These are phyloP conservation scores for Chloroceryle amazona DNA, from an alignment of 2,797 vertebrate genomes.

Conservation along the genomic window DNA sequence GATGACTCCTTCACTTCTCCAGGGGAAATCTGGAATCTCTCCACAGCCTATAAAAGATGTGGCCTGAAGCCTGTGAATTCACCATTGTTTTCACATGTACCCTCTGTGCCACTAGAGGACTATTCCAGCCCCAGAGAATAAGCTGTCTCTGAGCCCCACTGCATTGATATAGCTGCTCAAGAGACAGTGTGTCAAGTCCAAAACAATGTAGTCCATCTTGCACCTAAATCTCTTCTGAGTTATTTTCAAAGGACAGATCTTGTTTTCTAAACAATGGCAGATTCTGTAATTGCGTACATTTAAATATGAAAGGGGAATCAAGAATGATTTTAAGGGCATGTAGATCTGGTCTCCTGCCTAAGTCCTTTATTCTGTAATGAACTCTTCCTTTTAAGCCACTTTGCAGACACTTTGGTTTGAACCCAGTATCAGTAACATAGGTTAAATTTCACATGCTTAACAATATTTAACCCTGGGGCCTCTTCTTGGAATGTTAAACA, in stretches of 20 bases:
- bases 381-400: constrained; percentile 69
- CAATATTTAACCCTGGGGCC: constrained; percentile 70
- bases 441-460: constrained; percentile 74
- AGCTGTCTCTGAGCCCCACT: not conserved
- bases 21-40: not conserved
- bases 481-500: constrained; percentile 11
- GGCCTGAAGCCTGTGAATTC: not conserved
- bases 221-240: not conserved
- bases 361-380: constrained; percentile 54
- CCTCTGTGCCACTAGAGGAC: accelerated
- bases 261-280: not conserved
- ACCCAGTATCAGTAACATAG: constrained; percentile 72
- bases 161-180: not conserved
- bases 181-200: not conserved
- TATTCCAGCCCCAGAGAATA: not conserved
- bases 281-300: not conserved
- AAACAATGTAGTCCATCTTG: not conserved
- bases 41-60: not conserved
- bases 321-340: constrained; percentile 40
- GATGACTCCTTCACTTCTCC: not conserved
- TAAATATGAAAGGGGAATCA: constrained; percentile 62
- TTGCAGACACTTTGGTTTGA: constrained; percentile 70
- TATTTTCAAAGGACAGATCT: constrained; percentile 50
- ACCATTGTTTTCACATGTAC: not conserved
- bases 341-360: constrained; percentile 42